These are phyloP conservation scores for Zoanthus sociatus DNA, from an alignment of 92 coral and sea anemone species.

Conservation along the genomic window DNA sequence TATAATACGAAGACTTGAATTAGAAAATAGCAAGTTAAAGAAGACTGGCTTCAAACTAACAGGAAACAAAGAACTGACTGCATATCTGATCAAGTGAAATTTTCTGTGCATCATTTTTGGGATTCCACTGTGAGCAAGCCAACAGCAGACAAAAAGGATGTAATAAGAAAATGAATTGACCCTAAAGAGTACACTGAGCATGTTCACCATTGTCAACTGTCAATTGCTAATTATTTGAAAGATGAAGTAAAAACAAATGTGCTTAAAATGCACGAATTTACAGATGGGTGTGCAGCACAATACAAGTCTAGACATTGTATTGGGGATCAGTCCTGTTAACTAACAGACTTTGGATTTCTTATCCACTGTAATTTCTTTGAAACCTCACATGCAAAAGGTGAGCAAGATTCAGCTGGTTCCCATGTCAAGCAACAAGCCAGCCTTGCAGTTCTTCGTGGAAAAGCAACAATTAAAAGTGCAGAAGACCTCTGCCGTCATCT, in stretches of 20 bases:
- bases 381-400: not conserved
- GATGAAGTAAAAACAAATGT: not conserved
- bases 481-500: constrained; percentile 47
- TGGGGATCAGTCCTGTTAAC: not conserved
- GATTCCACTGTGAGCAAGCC: constrained; percentile 56
- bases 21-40: not conserved
- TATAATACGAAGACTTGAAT: not conserved
- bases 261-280: not conserved
- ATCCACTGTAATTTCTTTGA: not conserved
- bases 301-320: not conserved
- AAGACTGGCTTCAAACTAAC: constrained; percentile 28
- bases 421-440: constrained; percentile 34
- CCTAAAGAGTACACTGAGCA: not conserved
- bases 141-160: constrained; percentile 15
- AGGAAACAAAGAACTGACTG: constrained; percentile 40
- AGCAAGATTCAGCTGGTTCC: not conserved
- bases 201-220: not conserved
- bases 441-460: constrained; percentile 60
- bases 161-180: constrained; percentile 12
- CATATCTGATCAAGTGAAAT: constrained; percentile 41
- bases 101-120: constrained; percentile 48
- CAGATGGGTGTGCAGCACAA: not conserved
- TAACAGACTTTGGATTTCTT: not conserved
- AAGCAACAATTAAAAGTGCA: constrained; percentile 54
- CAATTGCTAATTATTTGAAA: not conserved